Percentiles rank a stretch among this genome's conserved stretches.
Evolutionary conservation across 2,113 vertebrate genomes (phyloP).

Genomic region (Eudorcas thomsonii): DNA sequence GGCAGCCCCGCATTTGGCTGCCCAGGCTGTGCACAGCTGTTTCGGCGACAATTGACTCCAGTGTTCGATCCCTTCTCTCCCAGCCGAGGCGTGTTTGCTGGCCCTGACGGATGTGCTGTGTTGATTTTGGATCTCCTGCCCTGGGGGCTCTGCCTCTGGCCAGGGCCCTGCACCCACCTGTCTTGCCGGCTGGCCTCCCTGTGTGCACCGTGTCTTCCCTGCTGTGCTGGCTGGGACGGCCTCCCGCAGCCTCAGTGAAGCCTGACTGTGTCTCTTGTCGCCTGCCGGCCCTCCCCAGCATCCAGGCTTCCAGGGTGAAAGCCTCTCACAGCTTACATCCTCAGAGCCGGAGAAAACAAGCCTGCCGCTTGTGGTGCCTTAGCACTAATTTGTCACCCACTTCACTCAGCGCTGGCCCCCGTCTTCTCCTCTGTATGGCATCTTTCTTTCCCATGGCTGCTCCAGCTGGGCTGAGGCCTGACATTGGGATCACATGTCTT

Average conservation of each 20-base stretch:
- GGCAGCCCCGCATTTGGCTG: neutral
- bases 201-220: neutral
- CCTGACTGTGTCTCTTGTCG: neutral
- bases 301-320: neutral
- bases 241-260: neutral
- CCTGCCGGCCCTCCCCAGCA: neutral
- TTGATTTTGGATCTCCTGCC: neutral
- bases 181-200: neutral
- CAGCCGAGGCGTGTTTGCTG: neutral
- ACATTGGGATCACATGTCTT: neutral
- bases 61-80: neutral
- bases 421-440: slow-evolving; percentile 10
- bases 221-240: neutral
- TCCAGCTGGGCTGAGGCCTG: slow-evolving; percentile 48
- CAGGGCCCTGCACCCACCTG: neutral
- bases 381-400: slow-evolving; percentile 53
- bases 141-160: neutral
- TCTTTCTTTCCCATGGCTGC: slow-evolving; percentile 30
- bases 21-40: neutral
- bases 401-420: slow-evolving; percentile 1
- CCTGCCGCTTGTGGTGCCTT: slow-evolving; percentile 42
- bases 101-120: neutral
- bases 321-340: slow-evolving; percentile 47
- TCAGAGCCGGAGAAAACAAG: slow-evolving; percentile 32
- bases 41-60: neutral